phyloP scores from a whole-genome alignment of 2,888 invertebrate species.

The Acanthococcus lagerstroemiae region DNA sequence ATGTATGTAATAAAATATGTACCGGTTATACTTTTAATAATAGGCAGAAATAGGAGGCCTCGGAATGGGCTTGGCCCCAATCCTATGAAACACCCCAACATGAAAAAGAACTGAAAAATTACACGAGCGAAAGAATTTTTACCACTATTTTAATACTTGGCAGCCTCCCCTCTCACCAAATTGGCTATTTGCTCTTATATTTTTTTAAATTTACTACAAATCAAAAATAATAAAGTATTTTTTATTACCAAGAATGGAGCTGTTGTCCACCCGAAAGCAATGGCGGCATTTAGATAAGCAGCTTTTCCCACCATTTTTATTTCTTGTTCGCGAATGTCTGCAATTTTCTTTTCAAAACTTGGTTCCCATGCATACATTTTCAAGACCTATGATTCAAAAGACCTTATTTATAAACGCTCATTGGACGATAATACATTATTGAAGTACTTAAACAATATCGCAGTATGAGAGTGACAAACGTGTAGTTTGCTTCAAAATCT shows the following conservation, averaged over 20 bases:
- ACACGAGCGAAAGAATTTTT: no score
- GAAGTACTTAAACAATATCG: neutral
- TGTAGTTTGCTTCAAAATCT: no score
- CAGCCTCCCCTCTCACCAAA: no score
- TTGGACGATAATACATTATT: neutral
- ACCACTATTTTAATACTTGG: no score
- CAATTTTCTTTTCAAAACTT: slow-evolving; percentile 79
- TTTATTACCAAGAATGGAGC: slow-evolving; percentile 48
- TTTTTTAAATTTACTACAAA: neutral
- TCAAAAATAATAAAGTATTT: neutral
- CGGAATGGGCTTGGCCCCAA: no score
- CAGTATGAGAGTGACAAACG: no score
- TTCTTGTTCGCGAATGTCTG: slow-evolving; percentile 78
- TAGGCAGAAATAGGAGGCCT: no score
- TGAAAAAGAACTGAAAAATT: no score
- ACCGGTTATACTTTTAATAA: neutral
- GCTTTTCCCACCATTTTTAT: slow-evolving; percentile 75
- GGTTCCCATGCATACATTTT: slow-evolving; percentile 94
- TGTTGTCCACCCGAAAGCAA: slow-evolving; percentile 88
- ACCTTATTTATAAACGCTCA: no score
- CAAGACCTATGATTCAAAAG: slow-evolving; percentile 51
- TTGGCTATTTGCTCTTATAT: no score
- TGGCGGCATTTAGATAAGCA: slow-evolving; percentile 79
- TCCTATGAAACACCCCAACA: no score
- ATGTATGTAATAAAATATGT: no score